Evolutionary conservation across 2,888 invertebrate genomes (phyloP).

Genomic region (Tolmerus cingulatus): DNA sequence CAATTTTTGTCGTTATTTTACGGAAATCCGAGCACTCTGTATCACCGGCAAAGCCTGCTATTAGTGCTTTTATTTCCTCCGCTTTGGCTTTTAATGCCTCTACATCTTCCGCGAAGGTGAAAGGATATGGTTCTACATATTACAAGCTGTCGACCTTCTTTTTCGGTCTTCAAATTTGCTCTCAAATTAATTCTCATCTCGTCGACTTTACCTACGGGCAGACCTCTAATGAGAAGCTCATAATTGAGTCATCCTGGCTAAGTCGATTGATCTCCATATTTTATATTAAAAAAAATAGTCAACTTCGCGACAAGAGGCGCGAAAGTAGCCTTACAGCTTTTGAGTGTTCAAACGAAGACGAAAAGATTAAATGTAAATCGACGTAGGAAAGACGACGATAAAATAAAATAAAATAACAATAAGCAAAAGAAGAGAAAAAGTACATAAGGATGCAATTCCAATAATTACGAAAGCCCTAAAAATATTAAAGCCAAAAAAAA

Average conservation of each 20-base stretch:
- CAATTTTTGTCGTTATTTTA: slow-evolving; percentile 17
- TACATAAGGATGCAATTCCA: no score
- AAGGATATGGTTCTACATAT: slow-evolving; percentile 35
- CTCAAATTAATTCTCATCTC: neutral
- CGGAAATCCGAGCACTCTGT: neutral
- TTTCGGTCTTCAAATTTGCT: neutral
- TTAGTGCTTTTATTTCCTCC: slow-evolving; percentile 4
- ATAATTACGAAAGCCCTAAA: no score
- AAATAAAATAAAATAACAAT: no score
- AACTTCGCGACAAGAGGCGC: no score
- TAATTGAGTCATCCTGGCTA: slow-evolving; percentile 25
- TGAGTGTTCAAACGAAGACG: no score
- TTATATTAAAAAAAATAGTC: no score
- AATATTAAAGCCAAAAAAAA: no score
- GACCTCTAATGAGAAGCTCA: slow-evolving; percentile 9
- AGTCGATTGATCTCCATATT: slow-evolving; percentile 36
- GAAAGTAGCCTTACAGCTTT: no score
- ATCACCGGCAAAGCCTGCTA: neutral
- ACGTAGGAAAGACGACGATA: no score
- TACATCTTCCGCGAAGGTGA: slow-evolving; percentile 21
- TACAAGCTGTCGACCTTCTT: neutral
- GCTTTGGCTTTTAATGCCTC: neutral
- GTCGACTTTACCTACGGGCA: neutral
- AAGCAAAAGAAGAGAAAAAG: no score
- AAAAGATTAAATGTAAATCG: no score